Evolutionary conservation across 2,888 invertebrate genomes (phyloP), one percentile per base, ranked within the genome.

Genomic region (Epistrophella euchroma): DNA sequence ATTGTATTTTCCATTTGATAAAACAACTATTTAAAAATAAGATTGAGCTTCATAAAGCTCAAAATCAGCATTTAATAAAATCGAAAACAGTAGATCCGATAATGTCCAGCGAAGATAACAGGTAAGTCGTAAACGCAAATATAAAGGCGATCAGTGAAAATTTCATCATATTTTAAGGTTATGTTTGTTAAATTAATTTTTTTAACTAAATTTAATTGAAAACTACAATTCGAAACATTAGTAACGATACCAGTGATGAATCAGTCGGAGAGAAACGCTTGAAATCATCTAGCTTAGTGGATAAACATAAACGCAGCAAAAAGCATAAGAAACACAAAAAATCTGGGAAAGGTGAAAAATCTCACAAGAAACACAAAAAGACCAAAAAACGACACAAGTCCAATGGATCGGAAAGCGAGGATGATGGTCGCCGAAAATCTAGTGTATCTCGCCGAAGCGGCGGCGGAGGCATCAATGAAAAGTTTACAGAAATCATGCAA

Each of bases 241-340:
- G 91, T 84, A 90, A 88, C 79, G 91, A 90, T 74, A 91, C 92
- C 52, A 91, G 89, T 62, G 90, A 91, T 72, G 89, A 88, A n/a
- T 86, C 87, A 19, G 72, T 86, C 2, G 90, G 89, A 17, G 90
- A 90, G 15, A 91, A 90, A 55, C 90, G 88, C 35, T 79, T 89
- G 40, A 92, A 90, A 64, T 50, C 87, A 35, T 88, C 89, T 15
- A 75, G 88, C 5, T 84, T 89, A n/a, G 93, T 92, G 88, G 94
- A 93, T 88, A 93, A 92, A 88, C 90, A 90, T 58, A 94, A 94
- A 89, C 94, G 94, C 87, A 91, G 90, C 47, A 94, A 94, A 88
- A 94, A 94, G 88, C 93, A 95, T 89, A 96, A 95, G 90, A 96
- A 96, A 91, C 95, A 95, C 88, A 96, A 95, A 90, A 94, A 94